phyloP scores from a whole-genome alignment of 2,113 vertebrate species.

The Sialia sialis region DNA sequence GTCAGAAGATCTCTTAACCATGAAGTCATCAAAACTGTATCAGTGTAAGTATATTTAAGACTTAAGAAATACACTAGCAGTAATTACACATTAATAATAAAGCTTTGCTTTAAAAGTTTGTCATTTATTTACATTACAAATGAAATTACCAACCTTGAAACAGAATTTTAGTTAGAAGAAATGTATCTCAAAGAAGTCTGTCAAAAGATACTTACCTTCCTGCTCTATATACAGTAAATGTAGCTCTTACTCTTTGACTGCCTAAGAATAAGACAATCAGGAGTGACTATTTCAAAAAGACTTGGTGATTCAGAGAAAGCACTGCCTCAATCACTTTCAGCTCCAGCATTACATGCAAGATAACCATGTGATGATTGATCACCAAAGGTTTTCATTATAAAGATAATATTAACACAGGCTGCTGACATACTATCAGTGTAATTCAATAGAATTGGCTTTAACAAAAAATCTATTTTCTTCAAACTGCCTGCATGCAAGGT shows the following conservation, averaged over 20 bases:
- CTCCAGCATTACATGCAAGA: not conserved
- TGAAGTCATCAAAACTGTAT: not conserved
- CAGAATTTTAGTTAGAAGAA: not conserved
- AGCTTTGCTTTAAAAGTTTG: not conserved
- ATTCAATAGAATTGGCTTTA: not conserved
- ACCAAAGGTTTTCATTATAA: not conserved
- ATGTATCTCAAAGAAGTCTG: not conserved
- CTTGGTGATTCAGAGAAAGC: not conserved
- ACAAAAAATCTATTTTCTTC: not conserved
- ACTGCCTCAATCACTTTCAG: not conserved
- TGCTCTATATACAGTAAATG: not conserved
- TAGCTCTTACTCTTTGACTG: not conserved
- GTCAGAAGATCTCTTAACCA: not conserved
- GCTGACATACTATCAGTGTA: not conserved
- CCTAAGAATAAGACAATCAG: not conserved
- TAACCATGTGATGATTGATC: not conserved
- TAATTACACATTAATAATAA: not conserved
- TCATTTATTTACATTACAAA: not conserved
- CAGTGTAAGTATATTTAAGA: not conserved
- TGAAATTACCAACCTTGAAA: not conserved
- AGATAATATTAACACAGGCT: not conserved
- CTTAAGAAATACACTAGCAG: not conserved
- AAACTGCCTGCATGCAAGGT: not conserved
- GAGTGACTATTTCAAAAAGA: not conserved
- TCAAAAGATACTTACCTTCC: not conserved